A percentile compares a stretch with the other conserved stretches of the same genome.
phyloP scores from a whole-genome alignment of 2,113 vertebrate genomes.

The Gymnobelideus leadbeateri region DNA sequence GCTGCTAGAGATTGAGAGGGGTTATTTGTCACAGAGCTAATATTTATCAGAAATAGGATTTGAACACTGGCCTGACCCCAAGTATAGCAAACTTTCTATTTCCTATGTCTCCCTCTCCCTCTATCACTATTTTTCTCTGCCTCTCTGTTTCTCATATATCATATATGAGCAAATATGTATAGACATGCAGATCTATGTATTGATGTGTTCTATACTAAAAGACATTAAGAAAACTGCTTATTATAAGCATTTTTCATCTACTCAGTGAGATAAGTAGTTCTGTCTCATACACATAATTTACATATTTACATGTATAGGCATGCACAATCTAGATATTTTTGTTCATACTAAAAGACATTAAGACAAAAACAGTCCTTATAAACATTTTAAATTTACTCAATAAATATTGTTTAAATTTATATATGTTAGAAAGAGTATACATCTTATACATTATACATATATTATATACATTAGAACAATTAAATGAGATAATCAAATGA shows the following conservation, averaged over 20 bases:
- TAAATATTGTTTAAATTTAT: neutral
- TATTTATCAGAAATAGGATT: neutral
- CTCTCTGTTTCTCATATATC: neutral
- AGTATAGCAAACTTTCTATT: neutral
- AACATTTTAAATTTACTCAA: neutral
- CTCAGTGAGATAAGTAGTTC: neutral
- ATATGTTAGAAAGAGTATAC: too few species aligned
- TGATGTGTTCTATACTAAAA: neutral
- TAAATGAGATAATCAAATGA: too few species aligned
- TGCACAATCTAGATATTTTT: too few species aligned
- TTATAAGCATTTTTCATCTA: neutral
- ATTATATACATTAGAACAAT: too few species aligned
- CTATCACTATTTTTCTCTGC: too few species aligned
- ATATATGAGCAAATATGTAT: neutral
- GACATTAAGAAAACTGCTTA: neutral
- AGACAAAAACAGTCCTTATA: neutral
- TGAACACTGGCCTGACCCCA: neutral
- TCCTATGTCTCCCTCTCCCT: neutral
- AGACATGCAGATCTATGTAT: neutral
- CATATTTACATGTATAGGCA: too few species aligned
- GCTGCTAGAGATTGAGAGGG: neutral
- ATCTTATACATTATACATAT: too few species aligned
- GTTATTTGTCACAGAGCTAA: neutral
- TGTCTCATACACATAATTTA: too few species aligned
- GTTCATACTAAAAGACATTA: too few species aligned